Base-by-base conservation (phyloP, 2,888 invertebrate genomes). In the Eueremaeus valkanovi region DNA sequence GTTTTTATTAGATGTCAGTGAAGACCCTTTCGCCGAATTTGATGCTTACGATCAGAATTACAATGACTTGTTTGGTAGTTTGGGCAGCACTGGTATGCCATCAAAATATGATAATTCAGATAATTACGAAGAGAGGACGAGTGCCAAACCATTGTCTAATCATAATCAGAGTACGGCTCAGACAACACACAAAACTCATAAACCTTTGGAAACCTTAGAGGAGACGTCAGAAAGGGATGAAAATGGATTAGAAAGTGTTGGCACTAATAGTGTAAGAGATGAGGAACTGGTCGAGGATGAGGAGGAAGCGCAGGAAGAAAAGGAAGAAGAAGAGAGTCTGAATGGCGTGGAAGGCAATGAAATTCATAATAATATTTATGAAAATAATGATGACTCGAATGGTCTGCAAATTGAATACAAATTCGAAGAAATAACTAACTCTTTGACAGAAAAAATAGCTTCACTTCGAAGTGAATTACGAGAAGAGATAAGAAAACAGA, bases 21-120 rank as follows among this genome's bases (percentile, higher is more conserved):
- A 72, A 45, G 72, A 72, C 51, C 72, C 72, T n/a, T 72, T 72
- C 31, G 72, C 72, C 1, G 72, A 72, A 21, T 72, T 55, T 55
- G 68, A 42, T 16, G 68, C n/a, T 21, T 68, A 68, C 27, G 68
- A 68, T 42, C 36, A 24, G 68, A 68, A 68, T 68, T 68, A 68
- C 33, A 68, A 68, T 68, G 40, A 68, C 68, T 40, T 68, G 68
- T 68, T 68, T 42, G 42, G 42, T 9, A 36, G 33, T 63, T 63
- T 63, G 33, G 61, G 61, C 33, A 16, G 58, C 21, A 27, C 27
- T 29, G 21, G n/a, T 68, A 68, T 42, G 24, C 8, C 68, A 21
- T 40, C 68, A 16, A 68, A 68, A 42, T 68, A 68, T 42, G 40
- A 68, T 68, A 42, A 31, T 68, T 40, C 36, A 33, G 68, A 42